These are phyloP conservation scores for Picathartes gymnocephalus DNA, from an alignment of 2,113 vertebrate genomes.

Conservation along the genomic window DNA sequence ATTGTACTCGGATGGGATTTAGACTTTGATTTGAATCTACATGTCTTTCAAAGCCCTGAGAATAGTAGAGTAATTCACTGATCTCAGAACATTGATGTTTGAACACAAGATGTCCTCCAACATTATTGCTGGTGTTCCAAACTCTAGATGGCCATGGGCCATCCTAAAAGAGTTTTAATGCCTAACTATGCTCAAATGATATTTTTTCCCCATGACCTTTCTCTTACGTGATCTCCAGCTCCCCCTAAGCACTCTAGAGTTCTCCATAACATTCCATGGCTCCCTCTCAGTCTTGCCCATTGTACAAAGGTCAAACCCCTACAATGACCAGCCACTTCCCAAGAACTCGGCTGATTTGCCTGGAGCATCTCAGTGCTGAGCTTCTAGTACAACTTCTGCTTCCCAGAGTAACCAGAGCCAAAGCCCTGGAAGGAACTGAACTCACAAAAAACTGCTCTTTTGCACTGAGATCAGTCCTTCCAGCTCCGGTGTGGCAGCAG, in stretches of 20 bases:
- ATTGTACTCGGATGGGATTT: neutral
- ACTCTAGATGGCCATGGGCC: neutral
- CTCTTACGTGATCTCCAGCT: neutral
- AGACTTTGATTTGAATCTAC: neutral
- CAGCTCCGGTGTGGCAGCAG: neutral
- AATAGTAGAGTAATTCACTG: neutral
- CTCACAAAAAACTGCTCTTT: neutral
- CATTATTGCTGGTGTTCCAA: neutral
- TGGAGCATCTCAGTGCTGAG: neutral
- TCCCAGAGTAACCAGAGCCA: neutral
- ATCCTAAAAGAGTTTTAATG: neutral
- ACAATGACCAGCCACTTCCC: accelerated
- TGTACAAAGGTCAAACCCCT: neutral
- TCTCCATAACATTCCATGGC: neutral
- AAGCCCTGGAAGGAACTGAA: neutral
- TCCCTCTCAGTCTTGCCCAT: neutral
- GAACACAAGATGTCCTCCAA: neutral
- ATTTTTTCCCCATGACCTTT: neutral
- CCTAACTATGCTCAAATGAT: neutral
- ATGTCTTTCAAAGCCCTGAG: neutral
- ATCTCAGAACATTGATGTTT: neutral
- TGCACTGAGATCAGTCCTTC: neutral
- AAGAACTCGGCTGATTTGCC: neutral
- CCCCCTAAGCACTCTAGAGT: neutral
- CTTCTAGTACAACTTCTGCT: neutral